Percentiles rank a stretch among this genome's conserved stretches.
Conservation (phyloP, 1,140 invertebrate species). For the Drosophila yakuba region DNA sequence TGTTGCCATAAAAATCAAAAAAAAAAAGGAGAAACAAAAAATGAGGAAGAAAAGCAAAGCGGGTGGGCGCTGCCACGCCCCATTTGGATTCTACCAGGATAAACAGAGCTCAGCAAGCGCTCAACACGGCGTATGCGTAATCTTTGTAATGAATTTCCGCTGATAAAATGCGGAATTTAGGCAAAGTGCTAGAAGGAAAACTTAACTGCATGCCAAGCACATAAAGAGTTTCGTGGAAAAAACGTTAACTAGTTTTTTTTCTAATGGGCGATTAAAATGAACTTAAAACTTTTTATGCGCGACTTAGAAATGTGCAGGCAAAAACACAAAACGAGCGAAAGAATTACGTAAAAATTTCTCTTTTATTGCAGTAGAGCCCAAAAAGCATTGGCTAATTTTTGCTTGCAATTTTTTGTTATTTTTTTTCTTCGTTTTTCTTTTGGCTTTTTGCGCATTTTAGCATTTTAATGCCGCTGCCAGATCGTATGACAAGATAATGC, state of each 20-base stretch:
- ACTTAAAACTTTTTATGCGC: conserved; percentile 30
- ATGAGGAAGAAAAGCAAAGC: too few relatives aligned
- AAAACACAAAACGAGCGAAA: background rate
- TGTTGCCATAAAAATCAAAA: conserved; percentile 49
- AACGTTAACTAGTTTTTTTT: conserved; percentile 12
- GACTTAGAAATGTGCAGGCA: conserved; percentile 11
- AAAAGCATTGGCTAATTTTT: conserved; percentile 21
- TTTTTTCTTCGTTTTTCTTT: conserved; percentile 1
- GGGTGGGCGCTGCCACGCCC: conserved; percentile 29
- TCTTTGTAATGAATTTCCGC: conserved; percentile 6
- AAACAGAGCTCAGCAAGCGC: background rate
- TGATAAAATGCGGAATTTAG: conserved; percentile 1
- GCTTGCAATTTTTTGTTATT: background rate
- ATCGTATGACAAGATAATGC: conserved; percentile 76
- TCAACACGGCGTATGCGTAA: conserved; percentile 55
- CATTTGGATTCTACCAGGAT: conserved; percentile 20
- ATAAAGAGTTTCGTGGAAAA: background rate
- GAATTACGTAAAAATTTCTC: conserved; percentile 22
- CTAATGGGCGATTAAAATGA: conserved; percentile 21
- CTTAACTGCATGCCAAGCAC: too few relatives aligned
- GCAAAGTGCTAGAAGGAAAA: background rate
- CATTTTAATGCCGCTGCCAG: conserved; percentile 51
- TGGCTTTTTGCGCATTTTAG: conserved; percentile 11
- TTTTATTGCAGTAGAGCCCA: conserved; percentile 11
- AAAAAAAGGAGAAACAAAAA: background rate